Evolutionary conservation across 2,888 invertebrate genomes (phyloP).

Genomic region (Eustalomyia histrio): DNA sequence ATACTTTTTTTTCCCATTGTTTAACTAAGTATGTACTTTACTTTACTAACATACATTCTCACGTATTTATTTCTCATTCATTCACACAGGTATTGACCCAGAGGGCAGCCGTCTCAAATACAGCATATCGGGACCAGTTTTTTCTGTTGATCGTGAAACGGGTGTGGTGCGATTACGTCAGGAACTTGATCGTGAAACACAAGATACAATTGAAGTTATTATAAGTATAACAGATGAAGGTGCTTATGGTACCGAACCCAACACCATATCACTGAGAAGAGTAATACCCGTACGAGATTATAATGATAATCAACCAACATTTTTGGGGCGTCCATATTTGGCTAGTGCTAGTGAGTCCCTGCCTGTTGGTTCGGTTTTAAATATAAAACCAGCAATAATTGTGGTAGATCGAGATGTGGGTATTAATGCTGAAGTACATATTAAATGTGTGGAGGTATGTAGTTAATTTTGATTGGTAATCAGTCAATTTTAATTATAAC

Average conservation of each 20-base stretch:
- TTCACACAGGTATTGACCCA: conserved; percentile 84
- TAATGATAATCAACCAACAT: conserved; percentile 90
- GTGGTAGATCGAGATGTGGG: conserved; percentile 88
- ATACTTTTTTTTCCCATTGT: conserved; percentile 13
- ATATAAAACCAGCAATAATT: conserved; percentile 82
- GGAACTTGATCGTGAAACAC: conserved; percentile 86
- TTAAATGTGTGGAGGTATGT: conserved; percentile 83
- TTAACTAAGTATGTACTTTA: conserved; percentile 65
- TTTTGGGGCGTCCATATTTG: conserved; percentile 87
- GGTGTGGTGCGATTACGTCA: conserved; percentile 88
- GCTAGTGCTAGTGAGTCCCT: conserved; percentile 86
- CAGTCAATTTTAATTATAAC: too few species aligned
- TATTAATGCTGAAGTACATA: conserved; percentile 85
- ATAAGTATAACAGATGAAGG: conserved; percentile 90
- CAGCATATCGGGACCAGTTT: conserved; percentile 90
- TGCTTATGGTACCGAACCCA: conserved; percentile 85
- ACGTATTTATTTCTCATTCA: conserved; percentile 30
- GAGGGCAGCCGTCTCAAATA: conserved; percentile 87
- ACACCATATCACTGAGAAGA: conserved; percentile 87
- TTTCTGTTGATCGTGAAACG: conserved; percentile 87
- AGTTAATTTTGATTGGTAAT: conserved; percentile 67
- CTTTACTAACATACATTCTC: conserved; percentile 56
- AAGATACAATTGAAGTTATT: conserved; percentile 87
- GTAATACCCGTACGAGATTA: conserved; percentile 88
- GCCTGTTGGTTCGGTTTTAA: conserved; percentile 83